Conservation (phyloP, 1,140 invertebrate species). For the Chelonus insularis region DNA sequence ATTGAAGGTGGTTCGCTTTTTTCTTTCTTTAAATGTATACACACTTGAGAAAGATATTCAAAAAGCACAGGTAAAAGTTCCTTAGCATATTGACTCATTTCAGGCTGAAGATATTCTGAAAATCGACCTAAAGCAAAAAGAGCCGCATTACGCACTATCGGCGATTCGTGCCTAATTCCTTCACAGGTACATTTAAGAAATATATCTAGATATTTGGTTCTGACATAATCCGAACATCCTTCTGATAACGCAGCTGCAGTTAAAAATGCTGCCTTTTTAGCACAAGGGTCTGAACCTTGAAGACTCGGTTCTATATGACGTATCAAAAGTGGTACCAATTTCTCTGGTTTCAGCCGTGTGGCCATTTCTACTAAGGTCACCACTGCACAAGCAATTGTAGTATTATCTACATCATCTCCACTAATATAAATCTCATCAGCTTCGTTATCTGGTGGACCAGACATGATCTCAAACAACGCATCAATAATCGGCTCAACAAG, state of each 20-base stretch:
- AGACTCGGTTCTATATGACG: constrained; percentile 67
- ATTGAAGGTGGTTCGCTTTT: constrained; percentile 66
- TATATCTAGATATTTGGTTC: constrained; percentile 70
- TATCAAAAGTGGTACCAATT: constrained; percentile 71
- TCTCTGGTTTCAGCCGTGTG: constrained; percentile 76
- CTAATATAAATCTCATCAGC: constrained; percentile 67
- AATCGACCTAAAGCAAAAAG: constrained; percentile 83
- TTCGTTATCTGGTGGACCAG: constrained; percentile 62
- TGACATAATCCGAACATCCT: constrained; percentile 78
- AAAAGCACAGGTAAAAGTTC: constrained; percentile 77
- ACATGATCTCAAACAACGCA: constrained; percentile 72
- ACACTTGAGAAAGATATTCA: constrained; percentile 68
- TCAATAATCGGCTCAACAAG: constrained; percentile 72
- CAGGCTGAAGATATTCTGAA: constrained; percentile 77
- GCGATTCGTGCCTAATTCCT: constrained; percentile 69
- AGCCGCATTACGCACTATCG: constrained; percentile 72
- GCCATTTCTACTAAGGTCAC: constrained; percentile 79
- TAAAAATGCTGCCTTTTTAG: constrained; percentile 72
- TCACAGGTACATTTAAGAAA: constrained; percentile 72
- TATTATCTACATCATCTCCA: constrained; percentile 64
- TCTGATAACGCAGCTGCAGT: constrained; percentile 77
- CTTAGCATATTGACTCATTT: constrained; percentile 72
- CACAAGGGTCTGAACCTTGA: constrained; percentile 62
- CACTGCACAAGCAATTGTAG: constrained; percentile 68
- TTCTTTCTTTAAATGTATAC: constrained; percentile 60